Evolutionary conservation across 2,797 vertebrate genomes (phyloP).

Genomic region (Protonibea diacanthus): DNA sequence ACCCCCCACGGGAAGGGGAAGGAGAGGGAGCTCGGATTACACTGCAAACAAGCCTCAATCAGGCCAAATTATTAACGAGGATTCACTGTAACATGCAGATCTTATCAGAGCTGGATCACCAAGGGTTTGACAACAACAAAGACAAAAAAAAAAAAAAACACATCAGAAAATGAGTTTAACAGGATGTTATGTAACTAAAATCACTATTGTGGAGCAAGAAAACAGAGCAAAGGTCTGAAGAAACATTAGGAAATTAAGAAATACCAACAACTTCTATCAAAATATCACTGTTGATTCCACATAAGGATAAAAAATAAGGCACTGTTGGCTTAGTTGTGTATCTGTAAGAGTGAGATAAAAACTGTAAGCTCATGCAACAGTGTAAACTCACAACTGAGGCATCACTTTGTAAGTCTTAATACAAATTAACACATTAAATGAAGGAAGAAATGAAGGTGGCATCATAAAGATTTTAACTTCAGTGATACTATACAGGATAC

Average conservation of each 20-base stretch:
- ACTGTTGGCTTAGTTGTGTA: too few relatives aligned
- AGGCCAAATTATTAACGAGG: slow-evolving; percentile 58
- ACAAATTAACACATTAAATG: background rate
- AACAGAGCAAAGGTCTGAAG: background rate
- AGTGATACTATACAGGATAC: background rate
- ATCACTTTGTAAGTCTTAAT: background rate
- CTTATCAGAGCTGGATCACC: slow-evolving; percentile 50
- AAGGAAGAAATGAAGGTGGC: background rate
- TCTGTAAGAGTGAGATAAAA: too few relatives aligned
- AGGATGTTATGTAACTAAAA: background rate
- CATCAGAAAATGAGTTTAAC: background rate
- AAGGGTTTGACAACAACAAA: background rate
- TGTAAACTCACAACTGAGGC: background rate
- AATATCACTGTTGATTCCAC: background rate
- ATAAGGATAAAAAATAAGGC: background rate
- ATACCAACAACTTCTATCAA: background rate
- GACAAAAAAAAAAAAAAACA: background rate
- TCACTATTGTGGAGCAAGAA: background rate
- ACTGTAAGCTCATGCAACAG: background rate
- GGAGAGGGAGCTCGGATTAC: slow-evolving; percentile 61
- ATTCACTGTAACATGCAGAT: slow-evolving; percentile 57
- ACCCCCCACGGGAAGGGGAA: background rate
- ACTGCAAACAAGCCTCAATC: slow-evolving; percentile 64
- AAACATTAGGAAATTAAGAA: background rate
- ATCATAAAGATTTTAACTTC: background rate